Conservation (phyloP, 2,888 invertebrate genomes). For the Caenorhabditis sp. region DNA sequence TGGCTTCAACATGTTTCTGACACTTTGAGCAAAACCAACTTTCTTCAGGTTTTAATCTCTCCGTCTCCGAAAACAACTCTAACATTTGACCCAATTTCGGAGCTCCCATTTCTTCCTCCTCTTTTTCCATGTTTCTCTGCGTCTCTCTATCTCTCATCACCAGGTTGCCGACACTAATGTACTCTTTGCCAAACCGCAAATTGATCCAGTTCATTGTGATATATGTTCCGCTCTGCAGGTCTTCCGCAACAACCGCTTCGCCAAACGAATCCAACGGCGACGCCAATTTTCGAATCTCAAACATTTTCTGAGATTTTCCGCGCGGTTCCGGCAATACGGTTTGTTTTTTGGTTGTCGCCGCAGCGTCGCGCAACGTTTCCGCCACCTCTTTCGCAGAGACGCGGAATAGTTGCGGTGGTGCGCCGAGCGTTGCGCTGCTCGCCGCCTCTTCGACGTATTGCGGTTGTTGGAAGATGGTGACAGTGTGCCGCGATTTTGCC, state of each 20-base stretch:
- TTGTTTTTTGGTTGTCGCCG: conserved; percentile 25
- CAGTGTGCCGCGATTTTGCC: conserved; percentile 72
- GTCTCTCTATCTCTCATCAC: not conserved
- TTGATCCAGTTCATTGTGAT: conserved; percentile 74
- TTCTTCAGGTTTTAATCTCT: conserved; percentile 73
- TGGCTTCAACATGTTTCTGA: conserved; percentile 70
- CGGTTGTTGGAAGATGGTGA: conserved; percentile 73
- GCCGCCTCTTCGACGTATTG: conserved; percentile 18
- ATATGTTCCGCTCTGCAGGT: not conserved
- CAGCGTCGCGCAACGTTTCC: not conserved
- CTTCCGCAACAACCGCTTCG: not conserved
- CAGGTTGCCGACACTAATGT: conserved; percentile 71
- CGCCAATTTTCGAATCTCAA: conserved; percentile 33
- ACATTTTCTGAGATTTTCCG: conserved; percentile 35
- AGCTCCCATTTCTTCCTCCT: not conserved
- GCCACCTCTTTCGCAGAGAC: not conserved
- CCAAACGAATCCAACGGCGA: conserved; percentile 27
- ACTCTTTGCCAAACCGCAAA: conserved; percentile 71
- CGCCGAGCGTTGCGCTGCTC: too few species aligned
- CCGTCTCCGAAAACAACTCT: conserved; percentile 74
- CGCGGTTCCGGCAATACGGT: conserved; percentile 41
- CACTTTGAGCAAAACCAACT: conserved; percentile 71
- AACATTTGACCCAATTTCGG: conserved; percentile 51
- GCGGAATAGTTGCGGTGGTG: conserved; percentile 31
- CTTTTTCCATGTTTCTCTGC: too few species aligned